These are phyloP conservation scores for Nomada hirtipes DNA, from an alignment of 2,888 invertebrate genomes.

Conservation along the genomic window DNA sequence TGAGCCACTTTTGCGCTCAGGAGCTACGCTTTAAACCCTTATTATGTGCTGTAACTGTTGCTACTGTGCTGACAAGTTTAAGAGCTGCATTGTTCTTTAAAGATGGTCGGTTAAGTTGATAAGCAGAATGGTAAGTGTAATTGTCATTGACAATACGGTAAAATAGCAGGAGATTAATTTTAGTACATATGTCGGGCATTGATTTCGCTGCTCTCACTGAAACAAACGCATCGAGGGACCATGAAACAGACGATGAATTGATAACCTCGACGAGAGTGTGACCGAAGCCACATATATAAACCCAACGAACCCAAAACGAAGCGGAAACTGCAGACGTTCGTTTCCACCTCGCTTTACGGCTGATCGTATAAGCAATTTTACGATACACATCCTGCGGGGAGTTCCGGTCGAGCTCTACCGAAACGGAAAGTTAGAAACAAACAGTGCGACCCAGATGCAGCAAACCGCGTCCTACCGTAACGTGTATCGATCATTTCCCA, in stretches of 20 bases:
- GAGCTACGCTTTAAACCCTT: neutral
- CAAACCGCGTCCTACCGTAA: neutral
- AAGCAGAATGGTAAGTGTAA: too few species aligned
- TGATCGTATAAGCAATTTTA: slow-evolving; percentile 39
- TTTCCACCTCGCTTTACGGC: slow-evolving; percentile 11
- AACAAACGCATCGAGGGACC: too few species aligned
- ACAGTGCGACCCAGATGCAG: neutral
- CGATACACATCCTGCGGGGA: slow-evolving; percentile 12
- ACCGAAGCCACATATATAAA: too few species aligned
- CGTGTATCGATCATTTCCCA: slow-evolving; percentile 15
- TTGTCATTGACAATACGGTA: too few species aligned
- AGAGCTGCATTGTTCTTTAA: too few species aligned
- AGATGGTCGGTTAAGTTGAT: too few species aligned
- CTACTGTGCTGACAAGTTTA: neutral
- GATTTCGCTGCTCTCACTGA: too few species aligned
- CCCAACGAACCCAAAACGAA: neutral
- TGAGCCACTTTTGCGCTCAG: neutral
- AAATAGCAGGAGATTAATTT: too few species aligned
- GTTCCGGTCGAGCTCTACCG: slow-evolving; percentile 4
- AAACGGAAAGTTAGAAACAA: slow-evolving; percentile 21
- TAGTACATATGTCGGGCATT: too few species aligned
- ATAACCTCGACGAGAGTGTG: neutral
- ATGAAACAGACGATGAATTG: neutral
- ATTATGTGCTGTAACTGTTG: neutral
- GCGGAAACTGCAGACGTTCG: slow-evolving; percentile 3